Evolutionary conservation across 2,113 vertebrate genomes (phyloP), one percentile per base, ranked within the genome.

Genomic region (Gobiocypris rarus): DNA sequence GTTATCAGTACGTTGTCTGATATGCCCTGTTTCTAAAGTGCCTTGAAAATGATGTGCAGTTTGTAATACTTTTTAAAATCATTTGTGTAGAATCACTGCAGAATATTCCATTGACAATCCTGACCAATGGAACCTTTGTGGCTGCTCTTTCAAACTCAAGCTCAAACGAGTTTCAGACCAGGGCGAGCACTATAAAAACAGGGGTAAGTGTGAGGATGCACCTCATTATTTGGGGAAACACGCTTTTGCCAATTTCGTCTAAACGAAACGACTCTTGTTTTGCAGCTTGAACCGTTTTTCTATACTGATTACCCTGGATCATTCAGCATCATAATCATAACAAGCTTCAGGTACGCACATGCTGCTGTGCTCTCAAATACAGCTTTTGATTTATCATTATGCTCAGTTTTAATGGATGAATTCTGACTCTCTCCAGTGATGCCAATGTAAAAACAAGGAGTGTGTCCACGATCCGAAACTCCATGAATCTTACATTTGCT

Each of bases 231-330:
- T 45, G 4, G 9, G 31, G 17, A 19, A 31, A 22, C 65, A 19
- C 10, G 17, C 8, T 69, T 22, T 6, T 83, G 15, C 31, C 31
- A 3, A 31, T 48, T 63, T 24, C 17, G 54, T 19, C 1, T 26
- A 38, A 45, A 74, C 34, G 4, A 8, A 31, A 65, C 28, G 9
- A 3, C 11, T 10, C 22, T 38, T 31, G 2, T 9, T 45, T 73
- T 78, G 45, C 58, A 87, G 86, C 81, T 87, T 28, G 70, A 59
- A 17, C 81, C 81, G 0, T 83, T 75, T 61, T 83, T 85, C 75
- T 19, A 1, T 15, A 28, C 3, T 2, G 86, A 85, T 56, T 85
- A 59, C n/a, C 52, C 41, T 4, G 0, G 1, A 41, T 5, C 43
- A 19, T 87, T 85, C 75, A 83, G 26, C 34, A 13, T 38, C 13